Conservation (phyloP, 2,113 vertebrate genomes). For the Corythoichthys haematopterus region DNA sequence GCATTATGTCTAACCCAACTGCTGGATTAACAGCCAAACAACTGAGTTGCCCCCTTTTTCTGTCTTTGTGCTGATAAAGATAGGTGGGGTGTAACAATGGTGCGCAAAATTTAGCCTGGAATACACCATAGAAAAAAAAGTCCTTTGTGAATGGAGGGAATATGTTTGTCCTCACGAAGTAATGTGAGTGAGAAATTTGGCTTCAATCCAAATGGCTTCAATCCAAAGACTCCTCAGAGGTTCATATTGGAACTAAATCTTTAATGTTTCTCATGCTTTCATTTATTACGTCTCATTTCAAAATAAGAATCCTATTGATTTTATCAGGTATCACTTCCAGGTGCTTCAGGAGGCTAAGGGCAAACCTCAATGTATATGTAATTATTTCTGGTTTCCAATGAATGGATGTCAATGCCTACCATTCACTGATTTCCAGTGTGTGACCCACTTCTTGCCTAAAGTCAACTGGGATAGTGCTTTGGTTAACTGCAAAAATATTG, state of each 20-base stretch:
- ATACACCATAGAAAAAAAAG: background rate
- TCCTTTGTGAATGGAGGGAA: background rate
- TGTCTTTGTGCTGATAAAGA: background rate
- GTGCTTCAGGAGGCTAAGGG: background rate
- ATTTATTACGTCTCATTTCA: background rate
- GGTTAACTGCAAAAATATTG: background rate
- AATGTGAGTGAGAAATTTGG: background rate
- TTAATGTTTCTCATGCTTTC: background rate
- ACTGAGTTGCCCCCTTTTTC: slow-evolving; percentile 2
- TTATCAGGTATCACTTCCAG: background rate
- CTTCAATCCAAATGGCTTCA: background rate
- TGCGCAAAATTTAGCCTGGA: background rate
- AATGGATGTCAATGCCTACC: slow-evolving; percentile 5
- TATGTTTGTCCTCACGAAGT: background rate
- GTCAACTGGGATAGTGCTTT: background rate
- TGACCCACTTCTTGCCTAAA: background rate
- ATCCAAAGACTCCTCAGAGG: background rate
- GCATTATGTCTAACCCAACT: background rate
- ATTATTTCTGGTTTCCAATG: background rate
- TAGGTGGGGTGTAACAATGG: background rate
- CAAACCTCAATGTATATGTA: background rate
- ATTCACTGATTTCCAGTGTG: background rate
- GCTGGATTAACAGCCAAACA: slow-evolving; percentile 6
- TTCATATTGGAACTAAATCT: background rate
- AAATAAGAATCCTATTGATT: background rate